Percentiles rank a stretch among this genome's conserved stretches.
These are phyloP conservation scores for Arenicola marina DNA, from an alignment of 2,888 invertebrate species.

Conservation along the genomic window DNA sequence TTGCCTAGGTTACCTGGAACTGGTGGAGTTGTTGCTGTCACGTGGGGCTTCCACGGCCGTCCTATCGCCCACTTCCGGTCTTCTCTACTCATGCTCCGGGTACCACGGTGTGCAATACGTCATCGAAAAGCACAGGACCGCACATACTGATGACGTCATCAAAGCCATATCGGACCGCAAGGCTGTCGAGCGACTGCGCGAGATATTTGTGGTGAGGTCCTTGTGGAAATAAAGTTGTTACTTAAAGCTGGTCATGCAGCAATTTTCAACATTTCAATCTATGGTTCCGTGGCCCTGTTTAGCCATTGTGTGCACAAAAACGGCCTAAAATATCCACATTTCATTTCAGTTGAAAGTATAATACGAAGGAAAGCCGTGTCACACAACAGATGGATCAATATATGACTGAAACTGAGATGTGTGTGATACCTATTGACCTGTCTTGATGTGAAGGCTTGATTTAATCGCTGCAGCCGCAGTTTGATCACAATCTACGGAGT, in stretches of 20 bases:
- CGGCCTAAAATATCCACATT: no score
- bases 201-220: slow-evolving; percentile 44
- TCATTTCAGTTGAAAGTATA: no score
- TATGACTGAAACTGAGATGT: no score
- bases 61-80: slow-evolving; percentile 37
- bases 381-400: no score
- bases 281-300: no score
- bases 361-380: no score
- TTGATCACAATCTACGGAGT: slow-evolving; percentile 54
- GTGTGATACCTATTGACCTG: no score
- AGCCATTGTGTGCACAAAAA: no score
- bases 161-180: slow-evolving; percentile 40
- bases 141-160: slow-evolving; percentile 43
- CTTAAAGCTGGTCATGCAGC: no score
- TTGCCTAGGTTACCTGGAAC: neutral
- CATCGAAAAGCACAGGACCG: slow-evolving; percentile 42
- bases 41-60: slow-evolving; percentile 49
- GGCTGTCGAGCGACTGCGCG: slow-evolving; percentile 30
- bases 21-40: slow-evolving; percentile 32
- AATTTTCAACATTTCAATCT: no score
- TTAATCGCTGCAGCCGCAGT: slow-evolving; percentile 42
- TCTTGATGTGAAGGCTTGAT: no score
- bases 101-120: slow-evolving; percentile 50
- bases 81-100: slow-evolving; percentile 43
- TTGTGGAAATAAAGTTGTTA: no score